Conservation (phyloP, 2,113 vertebrate species). For the Gambusia holbrooki region DNA sequence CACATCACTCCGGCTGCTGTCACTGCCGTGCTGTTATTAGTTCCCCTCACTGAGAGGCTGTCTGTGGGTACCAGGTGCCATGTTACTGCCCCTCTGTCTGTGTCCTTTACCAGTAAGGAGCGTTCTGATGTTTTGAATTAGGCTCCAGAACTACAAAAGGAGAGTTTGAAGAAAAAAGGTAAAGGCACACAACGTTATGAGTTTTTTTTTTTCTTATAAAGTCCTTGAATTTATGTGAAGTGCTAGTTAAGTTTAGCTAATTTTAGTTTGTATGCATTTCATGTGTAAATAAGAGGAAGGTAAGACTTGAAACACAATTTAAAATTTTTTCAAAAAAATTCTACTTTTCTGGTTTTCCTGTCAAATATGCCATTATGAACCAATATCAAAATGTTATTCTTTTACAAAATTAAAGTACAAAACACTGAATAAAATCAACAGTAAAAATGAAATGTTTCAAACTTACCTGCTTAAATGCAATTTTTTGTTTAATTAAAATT, state of each 20-base stretch:
- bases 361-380: background rate
- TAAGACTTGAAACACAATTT: background rate
- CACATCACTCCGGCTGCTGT: slow-evolving; percentile 71
- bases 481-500: background rate
- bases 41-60: slow-evolving; percentile 45
- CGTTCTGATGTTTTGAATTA: background rate
- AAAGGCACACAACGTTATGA: too few relatives aligned
- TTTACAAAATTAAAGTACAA: background rate
- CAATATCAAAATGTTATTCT: background rate
- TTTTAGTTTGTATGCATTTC: background rate
- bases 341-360: background rate
- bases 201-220: too few relatives aligned
- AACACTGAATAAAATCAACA: background rate
- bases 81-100: slow-evolving; percentile 37
- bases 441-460: too few relatives aligned
- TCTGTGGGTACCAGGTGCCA: slow-evolving; percentile 43
- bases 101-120: slow-evolving; percentile 32
- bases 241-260: too few relatives aligned
- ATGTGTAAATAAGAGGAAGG: background rate
- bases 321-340: too few relatives aligned
- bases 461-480: too few relatives aligned
- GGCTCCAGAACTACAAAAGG: background rate
- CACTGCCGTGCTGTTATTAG: slow-evolving; percentile 65
- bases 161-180: background rate
- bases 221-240: too few relatives aligned